Percentiles rank a stretch among this genome's conserved stretches.
Evolutionary conservation across 2,113 vertebrate species (phyloP).

Genomic region (Columbina picui): DNA sequence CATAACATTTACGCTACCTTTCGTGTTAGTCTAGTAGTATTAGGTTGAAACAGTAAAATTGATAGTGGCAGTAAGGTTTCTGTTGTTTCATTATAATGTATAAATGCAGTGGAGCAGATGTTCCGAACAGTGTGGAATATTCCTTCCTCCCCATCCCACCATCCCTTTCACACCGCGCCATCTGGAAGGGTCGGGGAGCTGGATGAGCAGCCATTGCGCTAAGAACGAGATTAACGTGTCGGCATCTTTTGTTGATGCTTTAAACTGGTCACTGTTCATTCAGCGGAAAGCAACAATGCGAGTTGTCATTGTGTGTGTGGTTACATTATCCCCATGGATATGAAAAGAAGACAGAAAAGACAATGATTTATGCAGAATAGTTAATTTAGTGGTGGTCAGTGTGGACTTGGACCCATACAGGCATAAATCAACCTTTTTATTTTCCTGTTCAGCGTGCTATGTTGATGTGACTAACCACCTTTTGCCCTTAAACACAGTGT

Average conservation of each 20-base stretch:
- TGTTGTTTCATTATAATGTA: neutral
- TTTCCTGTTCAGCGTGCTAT: neutral
- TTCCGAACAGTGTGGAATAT: slow-evolving; percentile 29
- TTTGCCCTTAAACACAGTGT: neutral
- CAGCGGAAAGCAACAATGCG: neutral
- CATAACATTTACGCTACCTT: neutral
- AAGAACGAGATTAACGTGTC: slow-evolving; percentile 78
- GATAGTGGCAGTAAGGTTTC: neutral
- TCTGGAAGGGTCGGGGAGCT: slow-evolving; percentile 42
- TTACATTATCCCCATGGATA: neutral
- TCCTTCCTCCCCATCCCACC: neutral
- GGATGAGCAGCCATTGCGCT: slow-evolving; percentile 33
- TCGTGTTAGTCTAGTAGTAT: neutral
- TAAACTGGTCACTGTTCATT: slow-evolving; percentile 69
- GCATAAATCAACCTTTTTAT: neutral
- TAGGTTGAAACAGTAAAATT: neutral
- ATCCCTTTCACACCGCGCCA: slow-evolving; percentile 13
- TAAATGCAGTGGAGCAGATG: slow-evolving; percentile 23
- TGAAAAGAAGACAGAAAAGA: neutral
- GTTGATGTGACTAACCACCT: neutral
- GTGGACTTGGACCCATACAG: neutral
- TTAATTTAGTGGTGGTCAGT: neutral
- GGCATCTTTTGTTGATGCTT: slow-evolving; percentile 78
- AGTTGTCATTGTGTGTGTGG: accelerated
- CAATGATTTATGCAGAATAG: neutral